Evolutionary conservation across 2,888 invertebrate species (phyloP), one percentile per base, ranked within the genome.

Genomic region (Achlya flavicornis): DNA sequence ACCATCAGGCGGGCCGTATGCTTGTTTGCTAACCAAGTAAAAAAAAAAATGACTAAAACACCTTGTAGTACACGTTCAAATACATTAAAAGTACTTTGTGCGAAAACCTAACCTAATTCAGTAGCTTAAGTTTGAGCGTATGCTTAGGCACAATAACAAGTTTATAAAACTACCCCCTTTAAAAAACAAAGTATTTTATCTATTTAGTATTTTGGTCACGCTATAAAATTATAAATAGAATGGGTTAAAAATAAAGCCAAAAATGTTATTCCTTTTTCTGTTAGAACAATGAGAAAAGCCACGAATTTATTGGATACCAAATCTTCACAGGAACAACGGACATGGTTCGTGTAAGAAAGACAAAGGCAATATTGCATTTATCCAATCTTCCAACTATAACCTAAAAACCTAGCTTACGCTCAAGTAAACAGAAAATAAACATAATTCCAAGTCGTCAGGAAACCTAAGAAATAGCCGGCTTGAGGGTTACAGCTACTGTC

Each of bases 401-500:
- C 81, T 84, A 81, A 84, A 86, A 84, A 84, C 84, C 77, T 72
- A 72, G 79, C 79, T 76, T 75, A 76, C 68, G 75, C 71, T 74
- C 65, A 72, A 70, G 75, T 81, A 77, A 80, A 80, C 74, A 79
- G 79, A 83, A 86, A 77, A 86, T 83, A 84, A 85, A 83, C 78
- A 83, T 87, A 82, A 86, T 84, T 85, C 82, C 74, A 73, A 80
- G 82, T 81, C 79, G 80, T 83, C 79, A 83, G 80, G 83, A 82
- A 79, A 82, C 81, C 81, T 84, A 82, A 86, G 87, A 81, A 87
- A 87, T 85, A 79, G 84, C 82, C 83, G 72, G 84, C 85, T 88
- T 78, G 79, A 79, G 84, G 86, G 83, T 82, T 81, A 80, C 76
- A 79, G 89, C 90, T 90, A 88, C 89, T 80, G 89, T 87, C 79